Evolutionary conservation across 1,140 invertebrate species (phyloP), one percentile per base, ranked within the genome.

Genomic region (Philopotamus ludificatus): DNA sequence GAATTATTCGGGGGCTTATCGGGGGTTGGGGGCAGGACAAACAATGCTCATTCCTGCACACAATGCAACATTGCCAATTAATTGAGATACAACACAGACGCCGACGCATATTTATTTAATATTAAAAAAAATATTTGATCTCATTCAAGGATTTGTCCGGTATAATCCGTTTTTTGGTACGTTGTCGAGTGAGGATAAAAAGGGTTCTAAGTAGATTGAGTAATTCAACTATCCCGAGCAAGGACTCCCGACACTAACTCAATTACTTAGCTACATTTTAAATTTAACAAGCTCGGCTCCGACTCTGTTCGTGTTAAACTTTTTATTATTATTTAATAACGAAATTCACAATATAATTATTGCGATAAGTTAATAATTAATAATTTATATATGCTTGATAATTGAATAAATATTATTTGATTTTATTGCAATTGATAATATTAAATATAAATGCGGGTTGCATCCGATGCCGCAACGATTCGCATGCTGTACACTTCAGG

Each of bases 201-300:
- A 45, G 57, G 57, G 20, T 60, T 42, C 22, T 60, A 60, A 60
- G 12, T 47, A 42, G 23, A 60, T 47, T 12, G 41, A 2, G 16
- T 60, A 60, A 60, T 60, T 22, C 41, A 47, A 60, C 57, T 60
- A 41, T n/a, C 3, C 2, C 25, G 34, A 1, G 28, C 12, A 25
- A 34, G 28, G 28, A 34, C 54, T 10, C 15, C 39, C 15, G 15
- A 42, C 44, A 16, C 57, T 60, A 47, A 60, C 28, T 47, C 42
- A 39, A 60, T 60, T 60, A 47, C 42, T 47, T 60, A 60, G 57
- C 16, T 21, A 22, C 44, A 60, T 47, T 47, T 60, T 60, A 47
- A 60, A 47, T 60, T n/a, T 60, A 60, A 60, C 42, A 20, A 42
- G 54, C 28, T 34, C n/a, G n/a, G n/a, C n/a, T n/a, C n/a, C 41